These are phyloP conservation scores for Acanthiza pusilla DNA, from an alignment of 2,797 vertebrate species.

Conservation along the genomic window DNA sequence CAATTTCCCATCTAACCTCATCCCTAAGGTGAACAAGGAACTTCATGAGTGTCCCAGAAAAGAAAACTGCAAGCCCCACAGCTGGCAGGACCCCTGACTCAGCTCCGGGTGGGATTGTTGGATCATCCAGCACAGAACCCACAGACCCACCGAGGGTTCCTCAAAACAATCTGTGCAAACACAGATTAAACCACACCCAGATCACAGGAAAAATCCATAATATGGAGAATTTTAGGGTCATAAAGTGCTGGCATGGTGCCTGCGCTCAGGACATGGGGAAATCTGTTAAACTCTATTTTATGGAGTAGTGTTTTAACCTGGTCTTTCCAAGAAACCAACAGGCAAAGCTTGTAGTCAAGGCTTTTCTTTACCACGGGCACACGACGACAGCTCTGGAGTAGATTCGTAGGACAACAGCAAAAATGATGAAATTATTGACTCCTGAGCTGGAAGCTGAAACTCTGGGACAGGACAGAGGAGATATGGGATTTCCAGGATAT, in stretches of 20 bases:
- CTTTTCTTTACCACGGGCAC: not conserved
- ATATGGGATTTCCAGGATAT: not conserved
- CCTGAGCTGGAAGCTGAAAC: not conserved
- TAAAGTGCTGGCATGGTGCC: not conserved
- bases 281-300: not conserved
- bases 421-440: not conserved
- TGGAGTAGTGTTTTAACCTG: not conserved
- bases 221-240: not conserved
- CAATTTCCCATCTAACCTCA: not conserved
- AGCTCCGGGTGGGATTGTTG: not conserved
- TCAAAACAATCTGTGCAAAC: not conserved
- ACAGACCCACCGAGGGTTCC: not conserved
- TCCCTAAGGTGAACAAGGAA: conserved; percentile 17
- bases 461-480: not conserved
- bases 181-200: not conserved
- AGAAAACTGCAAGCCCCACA: not conserved
- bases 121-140: not conserved
- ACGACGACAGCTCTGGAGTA: not conserved
- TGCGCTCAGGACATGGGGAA: not conserved
- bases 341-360: not conserved
- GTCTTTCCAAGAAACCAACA: not conserved
- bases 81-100: not conserved
- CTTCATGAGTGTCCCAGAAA: conserved; percentile 6
- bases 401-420: not conserved
- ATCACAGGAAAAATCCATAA: not conserved